Percentiles rank a stretch among this genome's conserved stretches.
Conservation (phyloP, 92 coral and sea anemone genomes). For the Bergia sp. region DNA sequence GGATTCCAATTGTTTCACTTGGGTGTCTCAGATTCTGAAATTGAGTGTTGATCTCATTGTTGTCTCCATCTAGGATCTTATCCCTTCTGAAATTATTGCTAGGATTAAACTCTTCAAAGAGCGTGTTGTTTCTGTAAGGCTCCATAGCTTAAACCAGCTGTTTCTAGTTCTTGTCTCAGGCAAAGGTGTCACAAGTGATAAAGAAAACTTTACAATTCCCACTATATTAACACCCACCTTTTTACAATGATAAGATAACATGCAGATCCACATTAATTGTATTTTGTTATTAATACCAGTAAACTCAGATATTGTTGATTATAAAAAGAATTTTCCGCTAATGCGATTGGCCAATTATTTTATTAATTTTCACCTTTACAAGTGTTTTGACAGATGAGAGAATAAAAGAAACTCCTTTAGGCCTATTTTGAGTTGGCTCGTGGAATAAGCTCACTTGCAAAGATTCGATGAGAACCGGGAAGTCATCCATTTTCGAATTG, state of each 20-base stretch:
- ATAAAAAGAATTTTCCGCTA: conserved; percentile 15
- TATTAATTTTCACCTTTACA: conserved; percentile 30
- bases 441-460: not conserved
- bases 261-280: conserved; percentile 12
- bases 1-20: conserved; percentile 19
- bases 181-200: not conserved
- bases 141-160: conserved; percentile 7
- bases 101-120: not conserved
- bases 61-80: not conserved
- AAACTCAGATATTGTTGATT: conserved; percentile 24
- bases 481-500: not conserved
- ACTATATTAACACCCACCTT: conserved; percentile 12
- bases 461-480: not conserved
- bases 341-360: conserved; percentile 36
- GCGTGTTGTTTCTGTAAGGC: conserved; percentile 7
- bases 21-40: conserved; percentile 32
- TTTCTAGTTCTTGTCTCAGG: not conserved
- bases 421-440: not conserved
- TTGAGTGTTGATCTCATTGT: not conserved
- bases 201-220: not conserved
- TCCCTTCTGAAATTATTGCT: conserved; percentile 5
- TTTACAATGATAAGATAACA: not conserved
- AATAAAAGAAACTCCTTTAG: conserved; percentile 33
- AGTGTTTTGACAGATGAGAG: conserved; percentile 46
- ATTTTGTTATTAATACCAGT: conserved; percentile 23